Base-by-base conservation (phyloP, 2,113 vertebrate species). In the Myotis yumanensis region DNA sequence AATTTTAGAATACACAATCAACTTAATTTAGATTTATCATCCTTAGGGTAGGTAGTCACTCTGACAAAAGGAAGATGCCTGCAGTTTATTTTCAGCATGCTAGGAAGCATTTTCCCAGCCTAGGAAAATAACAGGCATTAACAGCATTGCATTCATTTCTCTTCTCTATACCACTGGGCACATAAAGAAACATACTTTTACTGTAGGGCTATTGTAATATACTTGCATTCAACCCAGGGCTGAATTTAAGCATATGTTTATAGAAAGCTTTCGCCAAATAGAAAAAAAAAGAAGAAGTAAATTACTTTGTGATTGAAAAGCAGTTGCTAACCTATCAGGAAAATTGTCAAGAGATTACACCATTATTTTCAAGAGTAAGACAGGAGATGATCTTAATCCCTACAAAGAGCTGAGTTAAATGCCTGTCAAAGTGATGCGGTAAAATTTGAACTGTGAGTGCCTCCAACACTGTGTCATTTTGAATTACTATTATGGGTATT, bases 291-390 rank as follows among this genome's bases (percentile, higher is more conserved):
- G 43, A 43, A 25, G 52, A 93, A 3, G 75, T 94, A 93, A 97
- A 88, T 95, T 97, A 84, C 54, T 83, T 96, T 88, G 88, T 85
- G 82, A 95, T 84, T 96, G 76, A 96, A 97, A 98, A 95, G 20
- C 11, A 32, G 46, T 94, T 89, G 15, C 68, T 97, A 97, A 95
- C 69, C 18, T 28, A 92, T 97, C 77, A 97, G 93, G 73, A 96
- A 94, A 97, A 23, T 71, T 95, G 87, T 93, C 82, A 97, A 95
- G 69, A 97, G 94, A 96, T 96, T 95, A 84, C 11, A 93, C 10
- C 25, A 71, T 93, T 93, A 62, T 98, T 96, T 97, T 96, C 88
- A 97, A 96, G 77, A 20, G 52, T n/a, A 94, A 91, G 52, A 83
- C 23, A 95, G 40, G 92, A 91, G 76, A 64, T 59, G 23, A 71